Base-by-base conservation (phyloP, 2,888 invertebrate species). In the Trichogramma dendrolimi region DNA sequence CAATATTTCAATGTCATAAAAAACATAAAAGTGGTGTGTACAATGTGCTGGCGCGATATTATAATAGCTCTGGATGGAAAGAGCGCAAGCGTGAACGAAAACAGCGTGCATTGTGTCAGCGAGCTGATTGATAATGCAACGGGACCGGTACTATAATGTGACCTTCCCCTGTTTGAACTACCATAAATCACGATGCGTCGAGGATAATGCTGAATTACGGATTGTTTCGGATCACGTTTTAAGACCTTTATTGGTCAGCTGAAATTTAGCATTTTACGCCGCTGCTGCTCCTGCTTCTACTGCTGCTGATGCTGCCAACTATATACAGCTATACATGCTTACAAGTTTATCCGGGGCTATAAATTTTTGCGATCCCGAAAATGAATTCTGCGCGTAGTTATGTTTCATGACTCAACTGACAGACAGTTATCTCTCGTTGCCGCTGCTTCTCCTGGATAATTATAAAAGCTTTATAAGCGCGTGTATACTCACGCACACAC, bases 201-300 rank as follows among this genome's bases (percentile, higher is more conserved):
- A 44, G 63, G 63, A 64, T 64, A 61, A 64, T 64, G 54, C 61
- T 64, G 61, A 64, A 64, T 64, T 64, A 64, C 63, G 63, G 63
- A 64, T 64, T 64, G 63, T 64, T 64, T 60, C 58, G 58, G 52
- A 61, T 55, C 63, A 58, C 8, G 48, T 51, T 58, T 61, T 49
- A 61, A 64, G 57, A 57, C 62, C 59, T 62, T 59, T 62, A 62
- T 62, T 62, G 62, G 62, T 62, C 63, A 64, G 61, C 43, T 58
- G 60, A 64, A 64, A 64, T 64, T 64, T 64, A 64, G 61, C 61
- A 64, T 64, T 64, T 64, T 61, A 41, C 38, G 27, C 27, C 53
- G 53, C 39, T 27, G 27, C 27, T 27, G 27, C 27, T 27, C 27
- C 27, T 27, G 27, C 27, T 27, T 27, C 27, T 27, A 27, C 27